Base-by-base conservation (phyloP, 1,140 invertebrate species). In the Bombus ignitus region DNA sequence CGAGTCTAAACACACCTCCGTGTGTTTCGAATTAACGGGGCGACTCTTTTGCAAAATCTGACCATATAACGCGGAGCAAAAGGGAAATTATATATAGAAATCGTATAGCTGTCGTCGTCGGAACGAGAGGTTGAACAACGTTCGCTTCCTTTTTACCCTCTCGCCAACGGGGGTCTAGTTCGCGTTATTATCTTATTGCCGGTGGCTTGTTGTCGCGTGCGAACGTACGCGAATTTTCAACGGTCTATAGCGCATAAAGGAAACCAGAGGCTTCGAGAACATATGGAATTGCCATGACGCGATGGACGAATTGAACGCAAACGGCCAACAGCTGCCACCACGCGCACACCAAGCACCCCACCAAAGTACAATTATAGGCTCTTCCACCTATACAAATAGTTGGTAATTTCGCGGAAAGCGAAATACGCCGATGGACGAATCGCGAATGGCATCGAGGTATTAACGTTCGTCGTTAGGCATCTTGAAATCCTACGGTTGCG, bases 151-250 rank as follows among this genome's bases (percentile, higher is more conserved):
- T 32, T 35, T 66, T 32, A 6, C 10, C 3, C 5, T 32, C n/a
- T 32, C n/a, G 15, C 28, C 15, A 32, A 32, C 39, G 18, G 8
- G 8, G 35, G 32, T 15, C 6, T 1, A 65, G 13, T 62, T 32
- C 25, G 6, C 32, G 37, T 77, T 66, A 80, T 85, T 85, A 85
- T 87, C 68, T 80, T 75, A 86, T 83, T 76, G 71, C 79, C 22
- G 71, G 59, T 10, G 53, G 79, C 37, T 81, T 78, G 81, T 72
- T 71, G 82, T 85, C 75, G 82, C 66, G 44, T 42, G 85, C 82
- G 71, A 85, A 85, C 74, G 44, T 70, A 75, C 76, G 77, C 37
- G 82, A 80, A 87, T 76, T 85, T 80, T 87, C 86, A 79, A 84
- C 86, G 82, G 82, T 75, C 77, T 68, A 32, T 28, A 53, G 57